phyloP scores from a whole-genome alignment of 2,888 invertebrate species.

The Germaria angustata region DNA sequence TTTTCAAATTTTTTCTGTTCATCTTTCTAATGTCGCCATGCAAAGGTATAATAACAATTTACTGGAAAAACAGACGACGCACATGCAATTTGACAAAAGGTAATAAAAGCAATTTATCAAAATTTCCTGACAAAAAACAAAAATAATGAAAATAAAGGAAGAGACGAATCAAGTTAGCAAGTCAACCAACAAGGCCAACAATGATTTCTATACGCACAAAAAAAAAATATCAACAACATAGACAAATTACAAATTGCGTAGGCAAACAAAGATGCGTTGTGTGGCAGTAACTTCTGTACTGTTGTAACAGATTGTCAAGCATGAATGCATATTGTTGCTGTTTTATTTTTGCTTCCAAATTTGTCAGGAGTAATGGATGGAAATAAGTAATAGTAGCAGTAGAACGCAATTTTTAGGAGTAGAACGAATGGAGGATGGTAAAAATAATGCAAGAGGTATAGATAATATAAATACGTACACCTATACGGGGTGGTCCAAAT shows the following conservation, averaged over 20 bases:
- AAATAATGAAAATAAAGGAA: not conserved
- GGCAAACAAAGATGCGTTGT: slow-evolving; percentile 63
- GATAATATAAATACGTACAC: slow-evolving; percentile 1
- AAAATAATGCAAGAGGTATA: slow-evolving; percentile 27
- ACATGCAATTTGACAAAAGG: slow-evolving; percentile 72
- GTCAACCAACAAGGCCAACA: slow-evolving; percentile 31
- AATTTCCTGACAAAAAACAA: slow-evolving; percentile 69
- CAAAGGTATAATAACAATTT: slow-evolving; percentile 63
- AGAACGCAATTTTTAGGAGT: slow-evolving; percentile 15
- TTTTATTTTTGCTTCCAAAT: slow-evolving; percentile 19
- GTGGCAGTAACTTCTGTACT: slow-evolving; percentile 21
- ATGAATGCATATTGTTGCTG: slow-evolving; percentile 63
- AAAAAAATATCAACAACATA: slow-evolving; percentile 22
- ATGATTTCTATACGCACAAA: not conserved
- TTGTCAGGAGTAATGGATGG: slow-evolving; percentile 8
- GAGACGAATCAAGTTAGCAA: slow-evolving; percentile 26
- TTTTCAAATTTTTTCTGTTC: slow-evolving; percentile 5
- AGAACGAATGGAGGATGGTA: slow-evolving; percentile 30
- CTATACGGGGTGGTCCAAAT: too few species aligned
- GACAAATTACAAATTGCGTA: slow-evolving; percentile 61
- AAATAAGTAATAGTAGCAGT: not conserved
- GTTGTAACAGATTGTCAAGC: slow-evolving; percentile 66
- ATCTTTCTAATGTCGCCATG: slow-evolving; percentile 25
- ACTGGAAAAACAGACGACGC: slow-evolving; percentile 65
- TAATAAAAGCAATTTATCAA: slow-evolving; percentile 76